Percentiles rank a stretch among this genome's conserved stretches.
These are phyloP conservation scores for Brachyhypopomus gauderio DNA, from an alignment of 2,113 vertebrate species.

Conservation along the genomic window DNA sequence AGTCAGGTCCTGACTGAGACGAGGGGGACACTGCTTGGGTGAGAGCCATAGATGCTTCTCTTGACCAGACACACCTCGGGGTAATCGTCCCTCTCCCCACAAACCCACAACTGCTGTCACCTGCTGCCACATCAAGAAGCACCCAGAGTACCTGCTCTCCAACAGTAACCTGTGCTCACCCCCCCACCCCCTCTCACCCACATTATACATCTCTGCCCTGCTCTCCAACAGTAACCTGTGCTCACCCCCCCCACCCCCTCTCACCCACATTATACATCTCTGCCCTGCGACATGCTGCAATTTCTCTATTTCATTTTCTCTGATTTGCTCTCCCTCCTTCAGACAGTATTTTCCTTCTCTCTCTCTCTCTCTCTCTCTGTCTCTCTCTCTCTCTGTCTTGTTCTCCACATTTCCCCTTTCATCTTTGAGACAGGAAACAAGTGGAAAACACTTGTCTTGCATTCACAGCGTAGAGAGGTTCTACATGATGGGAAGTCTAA, in stretches of 20 bases:
- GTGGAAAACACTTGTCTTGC: no score
- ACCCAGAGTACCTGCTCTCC: background rate
- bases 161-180: background rate
- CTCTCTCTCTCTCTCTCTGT: constrained; percentile 3
- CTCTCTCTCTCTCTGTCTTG: background rate
- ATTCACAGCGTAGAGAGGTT: no score
- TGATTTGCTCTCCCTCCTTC: background rate
- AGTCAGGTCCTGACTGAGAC: background rate
- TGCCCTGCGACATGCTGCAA: no score
- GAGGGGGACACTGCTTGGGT: background rate
- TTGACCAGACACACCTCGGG: constrained; percentile 11
- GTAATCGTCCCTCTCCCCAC: constrained; percentile 1
- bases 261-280: background rate
- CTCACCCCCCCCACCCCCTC: constrained; percentile 4
- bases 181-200: background rate
- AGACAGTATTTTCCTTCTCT: constrained; percentile 31
- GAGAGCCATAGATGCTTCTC: background rate
- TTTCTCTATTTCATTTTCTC: no score
- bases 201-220: background rate
- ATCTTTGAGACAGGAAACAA: no score
- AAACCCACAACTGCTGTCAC: constrained; percentile 20
- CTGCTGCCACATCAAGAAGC: constrained; percentile 10
- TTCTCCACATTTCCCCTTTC: no score
- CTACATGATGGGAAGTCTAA: no score
- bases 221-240: background rate